Base-by-base conservation (phyloP, 2,797 vertebrate genomes). In the Catamblyrhynchus diadema region DNA sequence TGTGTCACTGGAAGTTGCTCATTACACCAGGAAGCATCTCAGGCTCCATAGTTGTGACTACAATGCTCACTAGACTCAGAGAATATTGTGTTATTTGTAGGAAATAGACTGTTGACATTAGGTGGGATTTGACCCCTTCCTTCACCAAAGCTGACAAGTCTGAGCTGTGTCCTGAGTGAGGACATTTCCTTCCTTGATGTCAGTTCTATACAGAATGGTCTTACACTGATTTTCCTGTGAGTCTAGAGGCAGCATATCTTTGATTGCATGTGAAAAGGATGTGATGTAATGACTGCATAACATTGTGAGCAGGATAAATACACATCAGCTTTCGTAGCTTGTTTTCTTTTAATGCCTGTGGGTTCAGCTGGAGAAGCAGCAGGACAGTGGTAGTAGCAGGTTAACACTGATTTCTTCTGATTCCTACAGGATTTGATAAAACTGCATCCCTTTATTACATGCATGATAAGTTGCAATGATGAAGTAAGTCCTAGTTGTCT, bases 121-220 rank as follows among this genome's bases (percentile, higher is more conserved):
- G 39, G 35, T 86, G 56, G 44, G 67, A 78, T 66, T 22, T 88
- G 54, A 74, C 19, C 6, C 56, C 54, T 33, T 61, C 51, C 27
- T 67, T 81, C 51, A 50, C 54, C 25, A 74, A 6, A 14, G 53
- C 35, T 79, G 41, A 77, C 30, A 60, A 85, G 50, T 32, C 72
- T 22, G 39, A 86, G 59, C 54, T 1, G 0, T 23, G 61, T 87
- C 66, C 84, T 79, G 39, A 66, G 30, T 64, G 62, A 94, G 72
- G 74, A 81, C 78, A 73, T 93, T 90, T 89, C 85, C 82, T 90
- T 85, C 85, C 85, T 53, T 84, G 35, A 79, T 89, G 62, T 71
- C 61, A 77, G 44, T 81, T 95, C 67, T 60, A 80, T 86, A 69
- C 44, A 78, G 88, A 94, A 92, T 81, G 42, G 28, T 50, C 90